These are phyloP conservation scores for Tetropium fuscum DNA, from an alignment of 2,888 invertebrate genomes.

Conservation along the genomic window DNA sequence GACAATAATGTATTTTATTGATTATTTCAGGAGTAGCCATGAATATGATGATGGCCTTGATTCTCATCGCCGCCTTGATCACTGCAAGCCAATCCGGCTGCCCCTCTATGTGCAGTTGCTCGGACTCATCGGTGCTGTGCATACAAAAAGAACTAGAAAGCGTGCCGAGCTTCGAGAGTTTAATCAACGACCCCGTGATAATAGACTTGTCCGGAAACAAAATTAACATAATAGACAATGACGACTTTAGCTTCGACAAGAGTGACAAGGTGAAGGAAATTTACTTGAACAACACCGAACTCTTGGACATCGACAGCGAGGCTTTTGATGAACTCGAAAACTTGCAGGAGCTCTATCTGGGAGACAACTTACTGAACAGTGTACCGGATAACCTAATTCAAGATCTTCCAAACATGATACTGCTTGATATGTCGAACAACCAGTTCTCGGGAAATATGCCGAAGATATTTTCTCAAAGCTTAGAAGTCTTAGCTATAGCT, in stretches of 20 bases:
- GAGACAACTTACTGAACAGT: conserved; percentile 55
- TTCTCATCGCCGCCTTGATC: conserved; percentile 10
- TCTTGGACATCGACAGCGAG: conserved; percentile 54
- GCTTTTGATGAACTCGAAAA: conserved; percentile 56
- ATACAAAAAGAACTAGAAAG: conserved; percentile 48
- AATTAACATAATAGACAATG: conserved; percentile 51
- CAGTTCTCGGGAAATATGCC: conserved; percentile 56
- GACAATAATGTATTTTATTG: too few species aligned
- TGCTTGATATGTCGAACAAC: conserved; percentile 60
- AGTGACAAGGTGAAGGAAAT: conserved; percentile 55
- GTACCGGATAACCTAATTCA: conserved; percentile 54
- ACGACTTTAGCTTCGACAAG: conserved; percentile 55
- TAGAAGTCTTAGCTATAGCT: conserved; percentile 57
- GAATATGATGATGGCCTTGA: conserved; percentile 17
- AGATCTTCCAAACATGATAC: conserved; percentile 53
- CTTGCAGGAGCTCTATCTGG: conserved; percentile 59
- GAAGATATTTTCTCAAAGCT: conserved; percentile 53
- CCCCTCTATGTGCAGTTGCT: conserved; percentile 55
- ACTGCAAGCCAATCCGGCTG: conserved; percentile 40
- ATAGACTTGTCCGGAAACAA: conserved; percentile 60
- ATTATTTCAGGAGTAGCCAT: conserved; percentile 4
- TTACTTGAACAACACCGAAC: conserved; percentile 56
- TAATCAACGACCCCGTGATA: conserved; percentile 52
- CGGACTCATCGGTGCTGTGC: conserved; percentile 53
- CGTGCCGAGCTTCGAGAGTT: conserved; percentile 55